These are phyloP conservation scores for Leptopterna dolabrata DNA, from an alignment of 2,888 invertebrate species.

Conservation along the genomic window DNA sequence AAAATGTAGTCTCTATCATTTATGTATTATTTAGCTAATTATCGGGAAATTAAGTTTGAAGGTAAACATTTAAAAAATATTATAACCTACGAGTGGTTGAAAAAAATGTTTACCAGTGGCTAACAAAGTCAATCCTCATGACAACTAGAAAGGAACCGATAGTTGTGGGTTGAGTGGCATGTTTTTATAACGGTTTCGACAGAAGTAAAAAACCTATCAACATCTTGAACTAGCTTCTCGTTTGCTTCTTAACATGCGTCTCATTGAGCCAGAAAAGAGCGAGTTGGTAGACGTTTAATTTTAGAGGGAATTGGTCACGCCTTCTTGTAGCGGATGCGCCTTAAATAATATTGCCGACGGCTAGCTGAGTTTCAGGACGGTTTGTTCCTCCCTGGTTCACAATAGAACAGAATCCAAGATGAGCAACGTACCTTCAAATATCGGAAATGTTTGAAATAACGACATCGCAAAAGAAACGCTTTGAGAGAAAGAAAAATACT, in stretches of 20 bases:
- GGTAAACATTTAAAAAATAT: not conserved
- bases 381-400: not conserved
- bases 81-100: not conserved
- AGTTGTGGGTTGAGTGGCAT: not conserved
- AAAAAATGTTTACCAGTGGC: too few species aligned
- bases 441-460: too few species aligned
- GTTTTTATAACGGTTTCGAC: not conserved
- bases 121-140: not conserved
- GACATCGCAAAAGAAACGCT: too few species aligned
- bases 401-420: not conserved
- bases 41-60: too few species aligned
- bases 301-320: conserved; percentile 48
- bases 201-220: conserved; percentile 20
- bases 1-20: too few species aligned
- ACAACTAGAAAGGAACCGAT: not conserved
- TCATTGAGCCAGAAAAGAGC: conserved; percentile 18
- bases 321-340: conserved; percentile 36
- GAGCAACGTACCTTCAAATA: not conserved
- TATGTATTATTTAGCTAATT: too few species aligned
- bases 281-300: conserved; percentile 43
- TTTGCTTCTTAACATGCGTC: conserved; percentile 33
- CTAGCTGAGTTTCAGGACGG: not conserved
- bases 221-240: conserved; percentile 29
- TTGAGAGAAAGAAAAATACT: too few species aligned
- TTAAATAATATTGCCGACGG: conserved; percentile 26